Percentiles rank a stretch among this genome's conserved stretches.
Conservation (phyloP, 2,888 invertebrate species). For the Gandaritis pyraliata region DNA sequence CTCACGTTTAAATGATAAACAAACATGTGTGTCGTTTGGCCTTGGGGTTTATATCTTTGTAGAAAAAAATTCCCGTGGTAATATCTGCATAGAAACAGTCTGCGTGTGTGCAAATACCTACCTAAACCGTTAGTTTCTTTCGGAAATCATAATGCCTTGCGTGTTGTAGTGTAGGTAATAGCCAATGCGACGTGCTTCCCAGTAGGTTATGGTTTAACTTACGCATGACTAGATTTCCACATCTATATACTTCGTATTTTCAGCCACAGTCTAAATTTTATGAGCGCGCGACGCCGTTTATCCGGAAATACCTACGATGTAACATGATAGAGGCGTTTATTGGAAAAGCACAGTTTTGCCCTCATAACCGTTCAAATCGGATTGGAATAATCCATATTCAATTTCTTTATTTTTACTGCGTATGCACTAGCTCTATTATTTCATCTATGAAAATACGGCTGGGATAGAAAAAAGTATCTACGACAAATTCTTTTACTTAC, state of each 20-base stretch:
- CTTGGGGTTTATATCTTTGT: slow-evolving; percentile 10
- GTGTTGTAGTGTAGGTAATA: not conserved
- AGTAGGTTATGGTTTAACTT: not conserved
- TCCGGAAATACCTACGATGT: slow-evolving; percentile 47
- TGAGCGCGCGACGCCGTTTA: slow-evolving; percentile 40
- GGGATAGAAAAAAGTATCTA: no score
- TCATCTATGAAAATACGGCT: no score
- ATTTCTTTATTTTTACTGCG: no score
- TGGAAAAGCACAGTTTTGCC: slow-evolving; percentile 6
- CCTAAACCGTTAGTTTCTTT: not conserved
- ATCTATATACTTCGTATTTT: not conserved
- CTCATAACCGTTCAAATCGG: no score
- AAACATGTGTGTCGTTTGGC: not conserved
- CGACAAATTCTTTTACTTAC: not conserved
- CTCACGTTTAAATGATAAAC: not conserved
- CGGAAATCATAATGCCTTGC: slow-evolving; percentile 1
- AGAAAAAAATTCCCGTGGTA: slow-evolving; percentile 8
- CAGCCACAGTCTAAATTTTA: slow-evolving; percentile 29
- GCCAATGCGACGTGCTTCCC: not conserved
- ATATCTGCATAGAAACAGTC: slow-evolving; percentile 12
- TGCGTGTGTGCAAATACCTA: slow-evolving; percentile 1
- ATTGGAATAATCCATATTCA: no score
- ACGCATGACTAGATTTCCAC: not conserved
- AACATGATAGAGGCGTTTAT: slow-evolving; percentile 28
- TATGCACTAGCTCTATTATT: no score